Base-by-base conservation (phyloP, 2,888 invertebrate genomes). In the Drosophila robusta region DNA sequence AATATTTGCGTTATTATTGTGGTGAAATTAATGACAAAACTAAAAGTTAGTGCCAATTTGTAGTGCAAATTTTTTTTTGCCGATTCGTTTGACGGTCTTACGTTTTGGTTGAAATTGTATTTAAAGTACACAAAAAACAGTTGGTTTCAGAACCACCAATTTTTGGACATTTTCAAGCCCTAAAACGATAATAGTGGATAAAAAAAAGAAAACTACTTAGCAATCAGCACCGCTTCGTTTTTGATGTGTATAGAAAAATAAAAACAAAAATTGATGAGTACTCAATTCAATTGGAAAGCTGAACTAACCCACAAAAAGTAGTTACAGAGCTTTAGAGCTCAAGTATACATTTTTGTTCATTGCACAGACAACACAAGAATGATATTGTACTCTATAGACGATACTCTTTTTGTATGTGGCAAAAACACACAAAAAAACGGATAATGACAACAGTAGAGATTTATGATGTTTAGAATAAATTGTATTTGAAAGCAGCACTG, bases 81-180 rank as follows among this genome's bases (percentile, higher is more conserved):
- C 70, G 11, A 56, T 42, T 67, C 52, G 58, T 58, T 58, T 51
- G 18, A 62, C 24, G 54, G 44, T 62, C 52, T 54, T 58, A 42
- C 50, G 45, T 36, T 61, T 51, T 41, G 57, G 50, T 75, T 70
- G 42, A 42, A 67, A 58, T 51, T 57, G 58, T 68, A 49, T 66
- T 38, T 7, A 60, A 56, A 57, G 50, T 52, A 70, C 45, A 68
- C 44, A 12, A 12, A 60, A 38, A 57, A 80, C 82, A 69, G 89
- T 87, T 89, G 87, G 87, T 87, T 87, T 87, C 87, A 87, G 50
- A 80, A 84, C 87, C 87, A 87, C 87, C 87, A 87, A 87, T 87
- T 87, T 86, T 89, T 89, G 73, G 82, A 83, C 50, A 86, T 69
- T 88, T 88, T 83, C 81, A 69, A 72, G 67, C 54, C 56, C 58